Evolutionary conservation across 2,888 invertebrate species (phyloP).

Genomic region (Atrina japonica): DNA sequence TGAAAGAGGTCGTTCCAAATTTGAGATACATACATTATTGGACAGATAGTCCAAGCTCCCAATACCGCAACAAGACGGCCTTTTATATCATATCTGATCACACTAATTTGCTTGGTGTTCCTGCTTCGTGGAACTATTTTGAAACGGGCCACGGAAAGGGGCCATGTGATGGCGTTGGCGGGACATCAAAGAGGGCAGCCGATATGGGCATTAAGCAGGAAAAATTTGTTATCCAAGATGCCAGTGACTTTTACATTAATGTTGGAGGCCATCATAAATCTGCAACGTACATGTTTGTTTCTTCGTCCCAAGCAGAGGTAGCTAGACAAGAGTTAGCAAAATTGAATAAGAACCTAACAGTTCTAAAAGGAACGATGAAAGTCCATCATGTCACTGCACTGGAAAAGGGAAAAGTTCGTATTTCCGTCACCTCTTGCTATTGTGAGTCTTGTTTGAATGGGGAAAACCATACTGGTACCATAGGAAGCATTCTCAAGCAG

Average conservation of each 20-base stretch:
- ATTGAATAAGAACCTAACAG: no score
- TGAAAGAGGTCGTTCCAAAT: constrained; percentile 1
- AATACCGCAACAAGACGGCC: constrained; percentile 47
- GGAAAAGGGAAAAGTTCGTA: no score
- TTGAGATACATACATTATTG: constrained; percentile 41
- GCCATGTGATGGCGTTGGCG: constrained; percentile 38
- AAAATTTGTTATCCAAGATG: constrained; percentile 28
- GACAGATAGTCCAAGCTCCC: constrained; percentile 52
- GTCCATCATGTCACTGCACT: no score
- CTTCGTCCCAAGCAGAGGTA: background rate
- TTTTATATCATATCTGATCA: constrained; percentile 34
- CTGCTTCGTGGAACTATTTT: constrained; percentile 42
- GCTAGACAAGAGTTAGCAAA: no score
- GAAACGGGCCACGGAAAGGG: constrained; percentile 41
- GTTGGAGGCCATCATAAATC: background rate
- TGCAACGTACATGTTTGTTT: background rate
- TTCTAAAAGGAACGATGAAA: no score
- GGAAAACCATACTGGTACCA: constrained; percentile 3
- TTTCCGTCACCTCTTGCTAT: background rate
- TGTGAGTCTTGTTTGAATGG: constrained; percentile 5
- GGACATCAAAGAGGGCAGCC: constrained; percentile 31
- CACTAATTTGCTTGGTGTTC: constrained; percentile 7
- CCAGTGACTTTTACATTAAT: constrained; percentile 14
- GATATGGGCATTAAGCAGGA: constrained; percentile 25
- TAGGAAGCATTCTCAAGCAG: constrained; percentile 7